A percentile compares a stretch with the other conserved stretches of the same genome.
Evolutionary conservation across 2,797 vertebrate genomes (phyloP).

Genomic region (Tarsius wallacei): DNA sequence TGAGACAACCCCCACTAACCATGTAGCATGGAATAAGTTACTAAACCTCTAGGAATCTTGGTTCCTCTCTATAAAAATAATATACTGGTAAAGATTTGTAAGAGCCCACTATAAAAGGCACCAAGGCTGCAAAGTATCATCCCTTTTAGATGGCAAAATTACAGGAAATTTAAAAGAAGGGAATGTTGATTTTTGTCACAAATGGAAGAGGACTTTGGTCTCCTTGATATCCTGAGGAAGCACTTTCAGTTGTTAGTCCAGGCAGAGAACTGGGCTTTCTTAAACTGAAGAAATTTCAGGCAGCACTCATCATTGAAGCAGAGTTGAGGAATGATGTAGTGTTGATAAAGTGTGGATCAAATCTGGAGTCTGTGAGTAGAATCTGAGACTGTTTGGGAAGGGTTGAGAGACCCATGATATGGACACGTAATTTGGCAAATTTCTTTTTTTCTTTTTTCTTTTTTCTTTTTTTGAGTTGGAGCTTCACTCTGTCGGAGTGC

Average conservation of each 20-base stretch:
- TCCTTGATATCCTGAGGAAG: background rate
- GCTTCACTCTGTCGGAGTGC: background rate
- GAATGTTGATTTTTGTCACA: slow-evolving; percentile 9
- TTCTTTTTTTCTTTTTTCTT: slow-evolving; percentile 7
- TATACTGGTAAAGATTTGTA: background rate
- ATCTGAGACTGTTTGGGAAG: background rate
- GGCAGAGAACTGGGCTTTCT: background rate
- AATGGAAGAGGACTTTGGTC: background rate
- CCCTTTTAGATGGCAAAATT: background rate
- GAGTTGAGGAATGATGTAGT: background rate
- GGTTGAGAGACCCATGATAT: background rate
- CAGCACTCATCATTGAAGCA: background rate
- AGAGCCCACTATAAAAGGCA: background rate
- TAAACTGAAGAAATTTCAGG: background rate
- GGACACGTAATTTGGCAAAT: background rate
- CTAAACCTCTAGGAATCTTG: background rate
- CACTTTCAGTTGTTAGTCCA: background rate
- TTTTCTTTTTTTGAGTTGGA: background rate
- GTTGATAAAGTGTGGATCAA: background rate
- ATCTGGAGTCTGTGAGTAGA: background rate
- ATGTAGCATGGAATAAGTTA: background rate
- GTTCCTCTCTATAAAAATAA: slow-evolving; percentile 38
- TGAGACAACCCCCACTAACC: background rate
- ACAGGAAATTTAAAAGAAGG: slow-evolving; percentile 22
- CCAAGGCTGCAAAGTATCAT: background rate